Conservation (phyloP, 2,797 vertebrate genomes). For the Crocidura indochinensis region DNA sequence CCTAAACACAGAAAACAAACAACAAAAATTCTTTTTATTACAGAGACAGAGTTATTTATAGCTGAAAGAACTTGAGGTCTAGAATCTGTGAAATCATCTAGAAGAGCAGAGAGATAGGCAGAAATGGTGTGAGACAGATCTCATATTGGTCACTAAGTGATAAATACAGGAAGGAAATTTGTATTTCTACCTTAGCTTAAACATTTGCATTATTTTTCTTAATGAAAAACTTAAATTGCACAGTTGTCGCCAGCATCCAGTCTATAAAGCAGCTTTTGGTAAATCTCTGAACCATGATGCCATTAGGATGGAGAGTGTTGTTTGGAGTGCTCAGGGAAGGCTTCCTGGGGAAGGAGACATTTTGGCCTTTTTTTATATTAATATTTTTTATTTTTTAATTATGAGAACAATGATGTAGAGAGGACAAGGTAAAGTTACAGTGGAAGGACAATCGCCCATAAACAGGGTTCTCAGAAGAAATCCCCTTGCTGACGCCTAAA, state of each 20-base stretch:
- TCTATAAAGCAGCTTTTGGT: conserved; percentile 3
- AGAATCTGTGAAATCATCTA: neutral
- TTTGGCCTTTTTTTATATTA: conserved; percentile 23
- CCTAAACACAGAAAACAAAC: too few relatives aligned
- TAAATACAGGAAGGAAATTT: neutral
- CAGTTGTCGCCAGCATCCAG: neutral
- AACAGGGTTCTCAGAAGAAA: too few relatives aligned
- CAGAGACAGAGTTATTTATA: conserved; percentile 39
- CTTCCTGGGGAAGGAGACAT: conserved; percentile 8
- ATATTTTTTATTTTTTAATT: too few relatives aligned
- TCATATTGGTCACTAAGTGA: neutral
- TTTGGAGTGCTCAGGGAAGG: neutral
- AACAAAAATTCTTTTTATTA: neutral
- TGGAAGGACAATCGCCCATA: too few relatives aligned
- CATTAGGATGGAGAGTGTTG: neutral
- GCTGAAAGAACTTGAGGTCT: neutral
- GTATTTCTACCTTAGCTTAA: neutral
- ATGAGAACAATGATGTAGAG: too few relatives aligned
- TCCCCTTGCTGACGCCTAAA: too few relatives aligned
- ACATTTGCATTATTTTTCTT: neutral
- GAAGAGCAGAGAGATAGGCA: neutral
- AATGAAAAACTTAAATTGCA: neutral
- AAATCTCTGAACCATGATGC: neutral
- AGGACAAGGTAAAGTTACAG: too few relatives aligned
- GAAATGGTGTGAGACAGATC: neutral